Evolutionary conservation across 35 echinoderm and acorn worm species (phyloP).

Genomic region (Patiria miniata): DNA sequence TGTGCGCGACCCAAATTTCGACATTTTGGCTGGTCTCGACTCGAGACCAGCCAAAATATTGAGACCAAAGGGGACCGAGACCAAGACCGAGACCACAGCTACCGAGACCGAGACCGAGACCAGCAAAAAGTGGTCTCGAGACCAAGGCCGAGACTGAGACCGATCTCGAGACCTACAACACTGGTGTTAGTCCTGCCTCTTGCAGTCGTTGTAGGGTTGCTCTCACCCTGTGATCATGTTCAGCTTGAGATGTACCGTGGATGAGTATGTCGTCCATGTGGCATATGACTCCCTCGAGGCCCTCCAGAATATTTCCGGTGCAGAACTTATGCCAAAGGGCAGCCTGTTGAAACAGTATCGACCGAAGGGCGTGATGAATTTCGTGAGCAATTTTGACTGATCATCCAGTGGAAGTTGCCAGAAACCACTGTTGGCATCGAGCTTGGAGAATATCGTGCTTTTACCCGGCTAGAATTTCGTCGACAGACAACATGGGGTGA

Average conservation of each 20-base stretch:
- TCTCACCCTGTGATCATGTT: slow-evolving; percentile 52
- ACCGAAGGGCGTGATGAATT: slow-evolving; percentile 65
- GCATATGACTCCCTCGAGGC: slow-evolving; percentile 52
- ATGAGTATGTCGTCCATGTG: slow-evolving; percentile 82
- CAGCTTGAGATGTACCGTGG: slow-evolving; percentile 38
- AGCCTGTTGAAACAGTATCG: slow-evolving; percentile 58
- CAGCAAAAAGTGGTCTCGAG: no score
- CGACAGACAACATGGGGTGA: slow-evolving; percentile 50
- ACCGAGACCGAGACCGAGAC: no score
- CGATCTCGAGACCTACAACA: no score
- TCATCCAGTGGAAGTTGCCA: slow-evolving; percentile 63
- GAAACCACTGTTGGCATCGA: slow-evolving; percentile 68
- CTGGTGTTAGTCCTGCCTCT: slow-evolving; percentile 65
- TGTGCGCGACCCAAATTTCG: no score
- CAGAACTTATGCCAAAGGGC: slow-evolving; percentile 50
- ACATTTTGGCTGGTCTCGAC: no score
- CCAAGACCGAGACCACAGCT: no score
- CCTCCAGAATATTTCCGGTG: slow-evolving; percentile 66
- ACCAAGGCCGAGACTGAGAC: no score
- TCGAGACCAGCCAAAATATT: no score
- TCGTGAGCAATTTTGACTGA: slow-evolving; percentile 47
- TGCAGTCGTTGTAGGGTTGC: slow-evolving; percentile 36
- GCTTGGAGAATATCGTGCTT: slow-evolving; percentile 45
- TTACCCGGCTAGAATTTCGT: slow-evolving; percentile 37
- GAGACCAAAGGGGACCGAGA: no score